Base-by-base conservation (phyloP, 2,113 vertebrate genomes). In the Xiphophorus couchianus region DNA sequence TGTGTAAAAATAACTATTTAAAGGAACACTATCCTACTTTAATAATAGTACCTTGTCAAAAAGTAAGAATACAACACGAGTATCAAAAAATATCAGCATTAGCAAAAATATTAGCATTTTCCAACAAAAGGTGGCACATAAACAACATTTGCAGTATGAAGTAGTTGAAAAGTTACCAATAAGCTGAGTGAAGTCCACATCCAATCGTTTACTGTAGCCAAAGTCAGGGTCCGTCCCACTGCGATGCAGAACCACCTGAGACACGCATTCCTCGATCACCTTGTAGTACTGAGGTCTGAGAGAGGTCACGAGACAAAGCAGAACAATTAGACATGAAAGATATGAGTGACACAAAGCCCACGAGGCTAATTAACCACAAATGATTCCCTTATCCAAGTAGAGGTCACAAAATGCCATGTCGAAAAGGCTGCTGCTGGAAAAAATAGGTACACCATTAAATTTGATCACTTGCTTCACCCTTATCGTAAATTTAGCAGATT, bases 211-310 rank as follows among this genome's bases (percentile, higher is more conserved):
- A 73, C 97, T 95, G 75, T 95, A 97, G 80, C 95, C 96, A 78
- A 99, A 99, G 88, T 99, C 98, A 0, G 98, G 98, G 87, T 99
- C 98, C 94, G 90, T 96, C 5, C 98, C 98, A 84, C 91, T 97
- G 84, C 96, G 96, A 88, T 99, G 97, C 35, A 99, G 89, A 14
- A 99, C 96, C 76, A 99, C 95, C 92, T 99, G 98, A 2, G 97
- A 96, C 79, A 98, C 90, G 9, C 96, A 98, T 73, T 99, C 98
- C 65, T 99, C 98, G 71, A 99, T 96, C 88, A 99, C 95, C 95
- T 97, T 99, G 94, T 97, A 99, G 92, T 99, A 99, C 76, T 99
- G 98, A 54, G 97, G 96, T 92, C 98, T 99, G 74, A 19, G 37
- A 74, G 86, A 74, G 86, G 85, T 73, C 74, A 76, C 73, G 22